Evolutionary conservation across 2,888 invertebrate genomes (phyloP).

Genomic region (Gari tellinella): DNA sequence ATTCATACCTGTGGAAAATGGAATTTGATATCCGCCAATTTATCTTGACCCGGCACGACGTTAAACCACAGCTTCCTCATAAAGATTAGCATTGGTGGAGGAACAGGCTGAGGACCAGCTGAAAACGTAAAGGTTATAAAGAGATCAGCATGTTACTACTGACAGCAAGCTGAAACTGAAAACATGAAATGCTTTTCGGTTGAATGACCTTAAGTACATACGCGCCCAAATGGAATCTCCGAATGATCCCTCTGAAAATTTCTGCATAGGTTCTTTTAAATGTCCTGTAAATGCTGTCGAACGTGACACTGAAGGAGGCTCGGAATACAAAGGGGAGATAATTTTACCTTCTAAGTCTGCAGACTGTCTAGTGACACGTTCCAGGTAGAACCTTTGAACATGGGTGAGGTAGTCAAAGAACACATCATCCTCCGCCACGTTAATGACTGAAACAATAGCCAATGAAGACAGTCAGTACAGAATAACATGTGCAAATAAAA

Average conservation of each 20-base stretch:
- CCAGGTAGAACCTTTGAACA: slow-evolving; percentile 62
- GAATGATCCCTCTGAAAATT: too few species aligned
- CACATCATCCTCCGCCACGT: slow-evolving; percentile 61
- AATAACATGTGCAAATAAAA: too few species aligned
- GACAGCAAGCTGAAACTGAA: too few species aligned
- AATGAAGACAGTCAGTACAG: too few species aligned
- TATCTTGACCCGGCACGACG: slow-evolving; percentile 66
- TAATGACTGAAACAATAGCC: slow-evolving; percentile 62
- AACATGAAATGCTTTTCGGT: too few species aligned
- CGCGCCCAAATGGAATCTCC: too few species aligned
- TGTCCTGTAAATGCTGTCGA: too few species aligned
- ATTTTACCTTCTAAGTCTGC: background rate
- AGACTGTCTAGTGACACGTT: slow-evolving; percentile 12
- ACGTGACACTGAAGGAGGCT: background rate
- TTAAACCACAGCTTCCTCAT: slow-evolving; percentile 80
- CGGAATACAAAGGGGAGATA: too few species aligned
- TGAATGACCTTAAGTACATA: too few species aligned
- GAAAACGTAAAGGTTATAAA: too few species aligned
- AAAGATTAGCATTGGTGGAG: slow-evolving; percentile 60
- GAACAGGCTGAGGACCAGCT: slow-evolving; percentile 7
- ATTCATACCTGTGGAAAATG: slow-evolving; percentile 79
- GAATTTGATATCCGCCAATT: slow-evolving; percentile 72
- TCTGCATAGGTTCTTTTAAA: too few species aligned
- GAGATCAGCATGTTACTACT: too few species aligned
- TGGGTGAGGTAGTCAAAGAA: slow-evolving; percentile 69